Base-by-base conservation (phyloP, 2,888 invertebrate genomes). In the Tetragonula carbonaria region DNA sequence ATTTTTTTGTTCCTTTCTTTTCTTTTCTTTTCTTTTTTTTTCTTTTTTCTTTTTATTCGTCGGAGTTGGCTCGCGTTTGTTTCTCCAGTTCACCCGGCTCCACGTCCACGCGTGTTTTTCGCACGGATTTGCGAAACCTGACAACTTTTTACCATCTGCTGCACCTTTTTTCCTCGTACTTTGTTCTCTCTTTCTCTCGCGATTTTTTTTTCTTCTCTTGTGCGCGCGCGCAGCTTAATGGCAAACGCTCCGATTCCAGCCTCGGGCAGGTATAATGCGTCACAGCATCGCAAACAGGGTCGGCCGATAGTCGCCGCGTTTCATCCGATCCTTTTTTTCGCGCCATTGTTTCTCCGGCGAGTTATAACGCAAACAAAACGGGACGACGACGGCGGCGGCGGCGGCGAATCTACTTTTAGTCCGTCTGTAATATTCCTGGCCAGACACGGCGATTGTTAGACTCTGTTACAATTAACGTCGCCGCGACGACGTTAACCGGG, bases 101-200 rank as follows among this genome's bases (percentile, higher is more conserved):
- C 86, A 80, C 87, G 78, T 79, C 86, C 80, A 79, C 45, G 67
- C 79, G 77, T 87, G 84, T 84, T 86, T 90, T 84, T 81, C 81
- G 72, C 78, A 71, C 80, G 70, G 67, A 77, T 77, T 73, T 84
- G 79, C 73, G 73, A 77, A 80, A 71, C 86, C 79, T 66, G 83
- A 77, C 81, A 82, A 84, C 76, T 90, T 89, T 89, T 88, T 86
- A 83, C 74, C 83, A 73, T 65, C 50, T 51, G 59, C 66, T 50
- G 23, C 73, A 28, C 28, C 28, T 65, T 72, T 55, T 62, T 75
- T 78, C 84, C 63, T 62, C 63, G 18, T 18, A 23, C 16, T 13
- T 59, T 18, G 18, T 62, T 33, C 38, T 38, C 38, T n/a, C 18
- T 16, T 38, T 68, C 5, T 55, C 21, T 28, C 38, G 38, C 38